Conservation (phyloP, 2,888 invertebrate species). For the Autographa gamma region DNA sequence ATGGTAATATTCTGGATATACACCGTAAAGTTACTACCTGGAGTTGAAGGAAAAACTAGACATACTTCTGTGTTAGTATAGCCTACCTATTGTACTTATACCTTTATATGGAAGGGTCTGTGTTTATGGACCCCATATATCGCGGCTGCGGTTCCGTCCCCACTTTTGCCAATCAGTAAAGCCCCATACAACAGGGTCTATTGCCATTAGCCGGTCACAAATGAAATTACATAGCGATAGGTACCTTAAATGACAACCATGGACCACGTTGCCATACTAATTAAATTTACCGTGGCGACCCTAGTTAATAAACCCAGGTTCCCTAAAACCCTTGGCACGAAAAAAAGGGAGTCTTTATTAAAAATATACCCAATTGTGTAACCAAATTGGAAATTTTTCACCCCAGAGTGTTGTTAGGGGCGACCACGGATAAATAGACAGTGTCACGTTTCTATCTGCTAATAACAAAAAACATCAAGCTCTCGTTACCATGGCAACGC, state of each 20-base stretch:
- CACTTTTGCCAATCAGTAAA: neutral
- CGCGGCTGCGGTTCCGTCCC: neutral
- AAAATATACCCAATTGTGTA: slow-evolving; percentile 16
- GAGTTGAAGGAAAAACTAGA: no score
- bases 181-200: neutral
- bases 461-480: neutral
- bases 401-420: neutral
- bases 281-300: slow-evolving; percentile 27
- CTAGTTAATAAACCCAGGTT: slow-evolving; percentile 22
- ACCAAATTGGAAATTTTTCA: slow-evolving; percentile 11
- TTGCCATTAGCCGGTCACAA: neutral
- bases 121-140: neutral
- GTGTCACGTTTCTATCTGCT: slow-evolving; percentile 1
- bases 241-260: neutral
- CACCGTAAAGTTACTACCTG: no score
- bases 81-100: no score
- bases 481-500: neutral
- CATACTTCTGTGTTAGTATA: no score
- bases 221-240: neutral
- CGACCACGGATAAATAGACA: neutral
- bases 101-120: no score
- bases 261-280: slow-evolving; percentile 9
- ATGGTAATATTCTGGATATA: no score
- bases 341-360: slow-evolving; percentile 15
- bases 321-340: slow-evolving; percentile 32